These are phyloP conservation scores for Glomeris marginata DNA, from an alignment of 2,888 invertebrate genomes.

Conservation along the genomic window DNA sequence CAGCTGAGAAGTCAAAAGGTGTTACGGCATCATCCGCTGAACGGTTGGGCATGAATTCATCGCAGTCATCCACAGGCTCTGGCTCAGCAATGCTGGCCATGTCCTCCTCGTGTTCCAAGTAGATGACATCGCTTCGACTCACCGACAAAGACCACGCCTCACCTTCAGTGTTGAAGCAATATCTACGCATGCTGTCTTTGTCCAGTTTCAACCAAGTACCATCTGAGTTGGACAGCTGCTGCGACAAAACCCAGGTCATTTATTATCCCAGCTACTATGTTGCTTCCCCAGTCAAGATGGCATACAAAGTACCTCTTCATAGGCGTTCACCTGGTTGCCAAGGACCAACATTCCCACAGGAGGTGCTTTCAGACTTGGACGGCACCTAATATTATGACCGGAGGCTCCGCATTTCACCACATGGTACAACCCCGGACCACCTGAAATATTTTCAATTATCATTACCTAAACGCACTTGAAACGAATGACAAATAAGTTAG, in stretches of 20 bases:
- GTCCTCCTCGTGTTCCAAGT: conserved; percentile 42
- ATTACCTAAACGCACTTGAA: background rate
- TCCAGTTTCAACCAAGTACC: conserved; percentile 52
- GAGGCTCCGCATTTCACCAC: conserved; percentile 60
- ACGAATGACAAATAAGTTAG: background rate
- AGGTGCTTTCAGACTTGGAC: conserved; percentile 49
- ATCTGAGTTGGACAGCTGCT: conserved; percentile 40
- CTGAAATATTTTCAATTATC: conserved; percentile 2
- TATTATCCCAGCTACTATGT: background rate
- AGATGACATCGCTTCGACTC: conserved; percentile 45
- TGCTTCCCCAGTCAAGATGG: background rate
- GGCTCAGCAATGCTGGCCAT: conserved; percentile 23
- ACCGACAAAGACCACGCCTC: conserved; percentile 58
- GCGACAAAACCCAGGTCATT: conserved; percentile 10
- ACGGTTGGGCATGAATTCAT: no score
- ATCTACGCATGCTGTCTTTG: conserved; percentile 41
- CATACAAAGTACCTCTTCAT: conserved; percentile 41
- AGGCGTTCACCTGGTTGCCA: conserved; percentile 46
- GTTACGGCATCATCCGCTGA: no score
- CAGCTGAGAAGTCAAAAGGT: no score
- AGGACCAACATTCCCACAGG: conserved; percentile 53
- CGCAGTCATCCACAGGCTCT: background rate
- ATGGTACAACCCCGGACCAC: conserved; percentile 36
- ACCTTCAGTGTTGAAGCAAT: conserved; percentile 48
- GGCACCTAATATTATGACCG: conserved; percentile 54